Percentiles rank a stretch among this genome's conserved stretches.
Conservation (phyloP, 2,113 vertebrate species). For the Panthera tigris region DNA sequence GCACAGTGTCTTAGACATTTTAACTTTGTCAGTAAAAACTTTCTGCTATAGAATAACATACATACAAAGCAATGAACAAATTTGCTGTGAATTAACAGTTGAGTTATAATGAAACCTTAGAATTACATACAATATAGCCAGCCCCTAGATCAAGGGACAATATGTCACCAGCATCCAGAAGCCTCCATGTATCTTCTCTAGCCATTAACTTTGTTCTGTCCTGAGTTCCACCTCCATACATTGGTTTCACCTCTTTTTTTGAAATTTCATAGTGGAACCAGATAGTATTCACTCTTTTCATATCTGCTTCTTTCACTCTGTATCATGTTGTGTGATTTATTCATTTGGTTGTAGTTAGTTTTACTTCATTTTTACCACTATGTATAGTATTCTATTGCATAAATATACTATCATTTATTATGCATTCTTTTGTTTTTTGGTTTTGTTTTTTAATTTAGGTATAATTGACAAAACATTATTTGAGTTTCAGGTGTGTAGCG, state of each 20-base stretch:
- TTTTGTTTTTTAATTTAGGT: neutral
- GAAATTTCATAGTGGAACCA: neutral
- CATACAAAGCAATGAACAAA: neutral
- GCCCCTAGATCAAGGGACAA: neutral
- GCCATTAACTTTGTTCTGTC: neutral
- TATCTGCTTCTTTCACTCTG: neutral
- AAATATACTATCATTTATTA: neutral
- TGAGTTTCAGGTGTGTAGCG: neutral
- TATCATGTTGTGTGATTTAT: neutral
- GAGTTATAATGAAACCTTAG: neutral
- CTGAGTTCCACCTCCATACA: neutral
- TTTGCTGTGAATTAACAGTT: neutral
- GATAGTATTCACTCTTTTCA: neutral
- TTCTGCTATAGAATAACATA: neutral
- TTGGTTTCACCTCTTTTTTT: neutral
- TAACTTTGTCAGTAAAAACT: neutral
- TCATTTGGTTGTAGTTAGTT: neutral
- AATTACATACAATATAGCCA: neutral
- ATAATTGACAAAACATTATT: neutral
- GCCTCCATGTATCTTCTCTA: accelerated
- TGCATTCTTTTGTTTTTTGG: neutral
- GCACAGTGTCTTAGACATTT: neutral
- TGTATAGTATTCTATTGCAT: neutral
- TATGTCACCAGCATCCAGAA: neutral
- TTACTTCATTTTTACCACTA: neutral